Conservation (phyloP, 92 coral and sea anemone genomes). For the Phenganax subtilis region DNA sequence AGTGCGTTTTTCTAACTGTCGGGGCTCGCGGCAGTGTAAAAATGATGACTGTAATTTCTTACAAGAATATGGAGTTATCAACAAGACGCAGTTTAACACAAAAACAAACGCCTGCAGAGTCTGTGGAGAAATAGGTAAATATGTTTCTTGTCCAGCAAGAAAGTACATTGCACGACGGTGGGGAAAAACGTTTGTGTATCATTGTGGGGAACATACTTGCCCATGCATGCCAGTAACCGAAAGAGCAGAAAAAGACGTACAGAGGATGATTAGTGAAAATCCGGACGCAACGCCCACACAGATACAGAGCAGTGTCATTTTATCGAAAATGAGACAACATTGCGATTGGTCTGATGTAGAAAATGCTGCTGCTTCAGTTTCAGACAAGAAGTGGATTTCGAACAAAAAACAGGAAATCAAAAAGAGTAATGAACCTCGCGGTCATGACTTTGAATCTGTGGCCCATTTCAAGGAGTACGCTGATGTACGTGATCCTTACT, state of each 20-base stretch:
- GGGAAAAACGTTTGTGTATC: constrained; percentile 2
- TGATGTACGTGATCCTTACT: constrained; percentile 42
- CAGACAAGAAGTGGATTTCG: constrained; percentile 48
- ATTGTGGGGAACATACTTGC: constrained; percentile 42
- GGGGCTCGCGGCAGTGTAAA: constrained; percentile 18
- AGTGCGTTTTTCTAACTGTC: constrained; percentile 31
- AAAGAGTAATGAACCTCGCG: constrained; percentile 33
- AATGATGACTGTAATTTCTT: constrained; percentile 22
- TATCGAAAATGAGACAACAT: constrained; percentile 32
- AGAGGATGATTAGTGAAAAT: constrained; percentile 31
- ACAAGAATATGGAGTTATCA: constrained; percentile 30
- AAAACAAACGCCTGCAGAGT: constrained; percentile 18
- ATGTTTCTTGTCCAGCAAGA: constrained; percentile 14
- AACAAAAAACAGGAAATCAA: constrained; percentile 36
- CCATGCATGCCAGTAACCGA: constrained; percentile 37
- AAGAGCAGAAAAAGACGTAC: constrained; percentile 38
- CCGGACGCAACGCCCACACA: constrained; percentile 40
- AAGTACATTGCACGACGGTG: constrained; percentile 3
- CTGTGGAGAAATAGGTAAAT: constrained; percentile 11
- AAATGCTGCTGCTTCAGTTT: constrained; percentile 35
- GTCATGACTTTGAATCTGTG: constrained; percentile 42
- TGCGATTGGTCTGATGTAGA: constrained; percentile 43
- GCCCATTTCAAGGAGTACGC: constrained; percentile 42
- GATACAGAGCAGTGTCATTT: constrained; percentile 38
- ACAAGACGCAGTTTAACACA: constrained; percentile 14